A percentile compares a stretch with the other conserved stretches of the same genome.
phyloP scores from a whole-genome alignment of 1,140 invertebrate genomes.

The Diploscapter pachys region DNA sequence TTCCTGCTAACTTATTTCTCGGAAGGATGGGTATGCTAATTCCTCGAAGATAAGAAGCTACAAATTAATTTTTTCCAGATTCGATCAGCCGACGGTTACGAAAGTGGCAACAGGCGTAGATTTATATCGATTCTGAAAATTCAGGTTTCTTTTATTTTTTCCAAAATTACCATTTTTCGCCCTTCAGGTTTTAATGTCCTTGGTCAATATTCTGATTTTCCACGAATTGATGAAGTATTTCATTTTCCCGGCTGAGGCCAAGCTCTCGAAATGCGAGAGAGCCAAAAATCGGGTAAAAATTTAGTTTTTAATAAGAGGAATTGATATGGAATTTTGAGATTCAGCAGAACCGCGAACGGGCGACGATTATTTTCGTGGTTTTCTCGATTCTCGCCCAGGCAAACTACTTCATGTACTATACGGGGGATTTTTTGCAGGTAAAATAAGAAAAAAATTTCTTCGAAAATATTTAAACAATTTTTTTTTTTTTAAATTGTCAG shows the following conservation, averaged over 20 bases:
- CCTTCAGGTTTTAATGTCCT: conserved; percentile 1
- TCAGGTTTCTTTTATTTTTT: neutral
- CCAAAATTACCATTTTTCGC: no score
- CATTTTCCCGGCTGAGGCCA: neutral
- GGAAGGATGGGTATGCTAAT: conserved; percentile 21
- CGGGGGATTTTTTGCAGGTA: conserved; percentile 22
- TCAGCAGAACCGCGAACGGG: conserved; percentile 22
- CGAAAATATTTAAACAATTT: neutral
- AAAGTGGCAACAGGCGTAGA: conserved; percentile 22
- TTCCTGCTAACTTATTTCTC: neutral
- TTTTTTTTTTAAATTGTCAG: neutral
- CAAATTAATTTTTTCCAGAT: conserved; percentile 11
- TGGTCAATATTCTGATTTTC: conserved; percentile 28
- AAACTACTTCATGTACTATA: conserved; percentile 32
- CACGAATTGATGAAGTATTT: conserved; percentile 27
- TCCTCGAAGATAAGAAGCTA: neutral
- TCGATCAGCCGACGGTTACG: conserved; percentile 8
- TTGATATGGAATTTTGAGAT: neutral
- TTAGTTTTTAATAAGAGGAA: conserved; percentile 1
- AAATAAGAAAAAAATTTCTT: neutral
- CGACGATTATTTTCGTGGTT: conserved; percentile 7
- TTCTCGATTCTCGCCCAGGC: conserved; percentile 19
- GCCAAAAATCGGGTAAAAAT: neutral
- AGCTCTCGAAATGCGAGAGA: neutral
- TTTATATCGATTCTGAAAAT: conserved; percentile 18